Conservation (phyloP, 2,113 vertebrate genomes). For the Psilopsiagon aymara region DNA sequence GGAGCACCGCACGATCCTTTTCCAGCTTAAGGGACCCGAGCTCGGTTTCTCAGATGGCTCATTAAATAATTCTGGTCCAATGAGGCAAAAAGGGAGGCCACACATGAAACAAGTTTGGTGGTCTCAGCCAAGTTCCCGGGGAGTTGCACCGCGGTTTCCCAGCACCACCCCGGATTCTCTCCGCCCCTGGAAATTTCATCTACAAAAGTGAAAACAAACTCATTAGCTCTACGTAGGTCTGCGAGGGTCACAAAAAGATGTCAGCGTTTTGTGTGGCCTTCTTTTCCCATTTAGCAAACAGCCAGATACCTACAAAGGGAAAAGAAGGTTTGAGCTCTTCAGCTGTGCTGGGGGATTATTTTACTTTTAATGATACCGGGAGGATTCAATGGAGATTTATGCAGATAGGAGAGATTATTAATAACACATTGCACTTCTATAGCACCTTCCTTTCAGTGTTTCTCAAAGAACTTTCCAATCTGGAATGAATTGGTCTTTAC, state of each 20-base stretch:
- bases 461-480: slow-evolving; percentile 67
- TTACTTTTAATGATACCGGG: slow-evolving; percentile 56
- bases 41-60: slow-evolving; percentile 70
- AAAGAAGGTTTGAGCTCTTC: slow-evolving; percentile 54
- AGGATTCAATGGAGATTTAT: slow-evolving; percentile 62
- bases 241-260: slow-evolving; percentile 65
- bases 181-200: slow-evolving; percentile 69
- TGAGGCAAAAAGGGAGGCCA: slow-evolving; percentile 76
- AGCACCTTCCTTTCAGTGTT: slow-evolving; percentile 58
- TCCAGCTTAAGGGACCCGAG: slow-evolving; percentile 66
- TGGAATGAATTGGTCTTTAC: slow-evolving; percentile 69
- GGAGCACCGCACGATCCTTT: slow-evolving; percentile 35
- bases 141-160: slow-evolving; percentile 55
- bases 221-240: slow-evolving; percentile 62
- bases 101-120: slow-evolving; percentile 78
- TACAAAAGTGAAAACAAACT: slow-evolving; percentile 76
- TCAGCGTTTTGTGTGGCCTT: slow-evolving; percentile 75
- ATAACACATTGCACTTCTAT: slow-evolving; percentile 66
- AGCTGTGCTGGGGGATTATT: slow-evolving; percentile 49
- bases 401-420: slow-evolving; percentile 69
- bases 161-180: slow-evolving; percentile 75
- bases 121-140: slow-evolving; percentile 74
- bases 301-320: slow-evolving; percentile 32
- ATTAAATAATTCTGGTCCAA: slow-evolving; percentile 73
- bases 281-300: slow-evolving; percentile 33